Evolutionary conservation across 1,140 invertebrate species (phyloP).

Genomic region (Drosophila ficusphila): DNA sequence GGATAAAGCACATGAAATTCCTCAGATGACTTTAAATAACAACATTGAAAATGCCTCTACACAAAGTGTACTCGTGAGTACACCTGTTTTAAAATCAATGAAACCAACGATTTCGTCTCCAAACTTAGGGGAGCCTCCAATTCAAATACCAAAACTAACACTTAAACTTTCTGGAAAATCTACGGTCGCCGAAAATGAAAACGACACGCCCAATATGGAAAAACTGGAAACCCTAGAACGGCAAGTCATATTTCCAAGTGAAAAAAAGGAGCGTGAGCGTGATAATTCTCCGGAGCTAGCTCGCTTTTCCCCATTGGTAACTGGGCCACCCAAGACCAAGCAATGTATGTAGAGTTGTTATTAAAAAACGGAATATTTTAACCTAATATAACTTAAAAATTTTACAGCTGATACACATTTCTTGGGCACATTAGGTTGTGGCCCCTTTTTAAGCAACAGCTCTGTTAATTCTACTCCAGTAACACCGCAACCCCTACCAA

Average conservation of each 20-base stretch:
- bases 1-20: not conserved
- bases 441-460: not conserved
- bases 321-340: slow-evolving; percentile 89
- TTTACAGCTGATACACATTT: slow-evolving; percentile 46
- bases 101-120: slow-evolving; percentile 8
- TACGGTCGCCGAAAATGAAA: slow-evolving; percentile 11
- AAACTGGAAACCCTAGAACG: not conserved
- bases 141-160: slow-evolving; percentile 90
- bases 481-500: not conserved
- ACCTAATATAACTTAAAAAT: not conserved
- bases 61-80: not conserved
- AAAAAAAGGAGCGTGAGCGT: slow-evolving; percentile 76
- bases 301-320: slow-evolving; percentile 91
- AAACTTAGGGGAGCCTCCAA: slow-evolving; percentile 60
- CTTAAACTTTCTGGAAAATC: slow-evolving; percentile 88
- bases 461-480: not conserved
- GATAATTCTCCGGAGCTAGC: slow-evolving; percentile 92
- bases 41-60: slow-evolving; percentile 3
- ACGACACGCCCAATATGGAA: slow-evolving; percentile 5
- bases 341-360: slow-evolving; percentile 32
- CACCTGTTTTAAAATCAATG: not conserved
- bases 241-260: not conserved
- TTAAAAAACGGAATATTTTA: not conserved
- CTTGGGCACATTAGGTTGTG: not conserved
- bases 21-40: not conserved